Evolutionary conservation across 2,888 invertebrate species (phyloP).

Genomic region (Pristionchus fissidentatus): DNA sequence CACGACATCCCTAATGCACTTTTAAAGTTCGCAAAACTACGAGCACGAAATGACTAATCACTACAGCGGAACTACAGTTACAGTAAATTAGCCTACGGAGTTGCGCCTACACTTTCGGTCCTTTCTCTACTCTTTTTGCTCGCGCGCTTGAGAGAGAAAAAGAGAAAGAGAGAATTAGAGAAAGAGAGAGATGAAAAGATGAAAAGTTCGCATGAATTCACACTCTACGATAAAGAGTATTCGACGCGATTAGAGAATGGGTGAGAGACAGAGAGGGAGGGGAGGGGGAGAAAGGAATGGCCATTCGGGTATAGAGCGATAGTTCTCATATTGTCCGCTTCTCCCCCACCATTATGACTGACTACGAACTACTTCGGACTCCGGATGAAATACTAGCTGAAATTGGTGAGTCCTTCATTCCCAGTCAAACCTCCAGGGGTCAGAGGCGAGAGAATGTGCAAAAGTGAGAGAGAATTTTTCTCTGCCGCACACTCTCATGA

Average conservation of each 20-base stretch:
- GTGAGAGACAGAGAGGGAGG: background rate
- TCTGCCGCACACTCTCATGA: background rate
- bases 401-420: background rate
- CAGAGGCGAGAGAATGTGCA: too few relatives aligned
- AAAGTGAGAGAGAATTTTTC: too few relatives aligned
- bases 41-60: too few relatives aligned
- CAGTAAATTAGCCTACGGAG: too few relatives aligned
- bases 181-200: background rate
- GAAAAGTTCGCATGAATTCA: background rate
- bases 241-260: slow-evolving; percentile 4
- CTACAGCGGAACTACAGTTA: too few relatives aligned
- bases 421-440: background rate
- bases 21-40: too few relatives aligned
- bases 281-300: background rate
- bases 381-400: background rate
- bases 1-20: too few relatives aligned
- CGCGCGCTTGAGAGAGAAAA: too few relatives aligned
- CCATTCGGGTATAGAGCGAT: background rate
- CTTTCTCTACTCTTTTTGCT: too few relatives aligned
- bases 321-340: too few relatives aligned
- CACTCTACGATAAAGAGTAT: background rate
- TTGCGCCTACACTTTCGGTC: too few relatives aligned
- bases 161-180: too few relatives aligned
- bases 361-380: background rate
- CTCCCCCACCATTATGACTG: background rate